These are phyloP conservation scores for Caenorhabditis macrosperma DNA, from an alignment of 2,888 invertebrate genomes.

Conservation along the genomic window DNA sequence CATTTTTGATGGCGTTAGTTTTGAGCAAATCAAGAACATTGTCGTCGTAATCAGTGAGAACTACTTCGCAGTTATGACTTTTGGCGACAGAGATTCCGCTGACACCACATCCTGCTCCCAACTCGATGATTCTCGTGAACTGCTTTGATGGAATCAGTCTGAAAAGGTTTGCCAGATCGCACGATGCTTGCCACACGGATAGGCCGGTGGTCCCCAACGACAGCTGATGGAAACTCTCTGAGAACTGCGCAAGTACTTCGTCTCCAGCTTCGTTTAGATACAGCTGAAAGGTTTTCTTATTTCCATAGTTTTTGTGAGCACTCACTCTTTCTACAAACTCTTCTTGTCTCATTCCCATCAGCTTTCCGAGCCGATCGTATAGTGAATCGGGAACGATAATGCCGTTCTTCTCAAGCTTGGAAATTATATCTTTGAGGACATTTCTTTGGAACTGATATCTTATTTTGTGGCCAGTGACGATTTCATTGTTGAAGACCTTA, in stretches of 20 bases:
- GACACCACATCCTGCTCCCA: conserved; percentile 76
- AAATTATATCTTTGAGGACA: conserved; percentile 47
- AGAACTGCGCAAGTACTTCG: conserved; percentile 27
- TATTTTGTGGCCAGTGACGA: conserved; percentile 38
- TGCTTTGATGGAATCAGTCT: conserved; percentile 37
- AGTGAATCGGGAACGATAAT: conserved; percentile 42
- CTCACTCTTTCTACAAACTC: conserved; percentile 48
- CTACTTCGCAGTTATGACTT: conserved; percentile 36
- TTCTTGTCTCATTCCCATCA: conserved; percentile 44
- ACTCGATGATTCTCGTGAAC: conserved; percentile 63
- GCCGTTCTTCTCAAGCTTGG: conserved; percentile 17
- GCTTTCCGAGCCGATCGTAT: conserved; percentile 46
- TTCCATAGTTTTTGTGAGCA: not conserved
- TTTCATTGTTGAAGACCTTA: conserved; percentile 33
- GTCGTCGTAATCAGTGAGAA: conserved; percentile 69
- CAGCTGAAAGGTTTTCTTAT: conserved; percentile 23
- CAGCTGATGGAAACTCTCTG: conserved; percentile 68
- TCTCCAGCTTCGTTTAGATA: conserved; percentile 41
- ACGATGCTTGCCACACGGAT: conserved; percentile 72
- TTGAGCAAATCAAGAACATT: conserved; percentile 69
- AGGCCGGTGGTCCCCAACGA: conserved; percentile 76
- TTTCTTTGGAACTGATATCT: conserved; percentile 48
- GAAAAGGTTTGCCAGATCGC: conserved; percentile 61
- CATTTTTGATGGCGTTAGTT: conserved; percentile 60
- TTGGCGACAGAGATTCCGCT: conserved; percentile 54